Evolutionary conservation across 2,888 invertebrate species (phyloP).

Genomic region (Parnassius glacialis): DNA sequence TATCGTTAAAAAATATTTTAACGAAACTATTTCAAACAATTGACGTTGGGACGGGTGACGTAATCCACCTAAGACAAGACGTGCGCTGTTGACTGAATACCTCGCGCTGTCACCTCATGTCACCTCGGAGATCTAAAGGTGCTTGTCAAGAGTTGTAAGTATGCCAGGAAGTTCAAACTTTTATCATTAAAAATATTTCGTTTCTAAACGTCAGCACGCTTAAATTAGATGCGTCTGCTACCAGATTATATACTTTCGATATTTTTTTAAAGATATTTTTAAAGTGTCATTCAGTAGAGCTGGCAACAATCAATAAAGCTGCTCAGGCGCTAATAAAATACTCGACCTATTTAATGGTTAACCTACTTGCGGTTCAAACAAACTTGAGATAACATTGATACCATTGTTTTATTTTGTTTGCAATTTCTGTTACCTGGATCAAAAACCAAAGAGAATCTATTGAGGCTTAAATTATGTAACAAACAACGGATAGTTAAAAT

Average conservation of each 20-base stretch:
- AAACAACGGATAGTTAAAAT: background rate
- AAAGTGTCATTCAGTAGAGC: slow-evolving; percentile 23
- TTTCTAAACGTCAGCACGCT: slow-evolving; percentile 33
- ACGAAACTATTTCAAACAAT: slow-evolving; percentile 51
- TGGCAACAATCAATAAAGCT: slow-evolving; percentile 47
- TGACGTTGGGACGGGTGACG: slow-evolving; percentile 59
- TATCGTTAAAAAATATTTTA: slow-evolving; percentile 52
- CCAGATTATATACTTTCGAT: slow-evolving; percentile 16
- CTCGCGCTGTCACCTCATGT: slow-evolving; percentile 37
- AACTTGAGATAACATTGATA: slow-evolving; percentile 61
- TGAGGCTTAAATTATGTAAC: slow-evolving; percentile 31
- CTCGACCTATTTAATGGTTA: slow-evolving; percentile 69
- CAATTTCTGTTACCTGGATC: slow-evolving; percentile 46
- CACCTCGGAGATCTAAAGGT: slow-evolving; percentile 41
- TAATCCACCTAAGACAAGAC: slow-evolving; percentile 34
- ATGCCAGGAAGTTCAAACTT: slow-evolving; percentile 36
- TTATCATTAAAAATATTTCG: slow-evolving; percentile 31
- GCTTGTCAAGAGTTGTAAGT: slow-evolving; percentile 32
- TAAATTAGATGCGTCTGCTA: slow-evolving; percentile 32
- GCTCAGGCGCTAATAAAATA: slow-evolving; percentile 45
- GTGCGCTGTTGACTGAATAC: slow-evolving; percentile 35
- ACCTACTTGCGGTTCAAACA: slow-evolving; percentile 60
- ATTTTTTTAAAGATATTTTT: slow-evolving; percentile 23
- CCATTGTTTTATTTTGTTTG: slow-evolving; percentile 56
- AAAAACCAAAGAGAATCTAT: slow-evolving; percentile 28